Base-by-base conservation (phyloP, 2,797 vertebrate species). In the Sebastes diploproa region DNA sequence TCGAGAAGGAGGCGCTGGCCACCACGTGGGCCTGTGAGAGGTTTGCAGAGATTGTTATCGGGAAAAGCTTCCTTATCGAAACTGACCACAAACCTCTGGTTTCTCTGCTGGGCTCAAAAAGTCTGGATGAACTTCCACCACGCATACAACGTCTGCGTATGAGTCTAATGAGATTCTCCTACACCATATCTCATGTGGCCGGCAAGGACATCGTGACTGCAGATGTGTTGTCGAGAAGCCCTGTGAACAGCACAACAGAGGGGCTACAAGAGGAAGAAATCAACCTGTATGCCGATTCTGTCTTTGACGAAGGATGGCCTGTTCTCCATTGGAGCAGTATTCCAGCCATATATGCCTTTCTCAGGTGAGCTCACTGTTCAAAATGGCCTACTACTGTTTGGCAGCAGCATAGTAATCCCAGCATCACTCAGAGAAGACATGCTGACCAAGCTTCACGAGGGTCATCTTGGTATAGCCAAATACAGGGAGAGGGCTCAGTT, bases 71-170 rank as follows among this genome's bases (percentile, higher is more conserved):
- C 13, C 36, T 55, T 8, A 56, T 83, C 0, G 52, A 86, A 32
- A 86, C 70, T 2, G 63, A 82, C 14, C 77, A 80, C 73, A 85
- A 80, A n/a, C 66, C 73, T 23, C 18, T 81, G 1, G 30, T 81
- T 3, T 52, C 74, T 1, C 55, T 75, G 36, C n/a, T 84, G 1
- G 73, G 36, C 42, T 58, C 66, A 29, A 83, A 68, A 30, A 71
- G 5, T 10, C 20, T 82, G 1, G 82, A 86, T 59, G 42, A 78
- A 32, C 60, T 86, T 0, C 80, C 72, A 32, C 64, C 55, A 1
- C 27, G 27, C 20, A 81, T 86, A 6, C 78, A 82, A 7, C 7
- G 16, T 5, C 52, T 83, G 1, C 2, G 18, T 3, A 72, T 77
- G 56, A 7, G 38, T 3, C 72, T 83, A 1, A 68, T 78, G 75